Conservation (phyloP, 2,888 invertebrate species). For the Lepeophtheirus nordmannii region DNA sequence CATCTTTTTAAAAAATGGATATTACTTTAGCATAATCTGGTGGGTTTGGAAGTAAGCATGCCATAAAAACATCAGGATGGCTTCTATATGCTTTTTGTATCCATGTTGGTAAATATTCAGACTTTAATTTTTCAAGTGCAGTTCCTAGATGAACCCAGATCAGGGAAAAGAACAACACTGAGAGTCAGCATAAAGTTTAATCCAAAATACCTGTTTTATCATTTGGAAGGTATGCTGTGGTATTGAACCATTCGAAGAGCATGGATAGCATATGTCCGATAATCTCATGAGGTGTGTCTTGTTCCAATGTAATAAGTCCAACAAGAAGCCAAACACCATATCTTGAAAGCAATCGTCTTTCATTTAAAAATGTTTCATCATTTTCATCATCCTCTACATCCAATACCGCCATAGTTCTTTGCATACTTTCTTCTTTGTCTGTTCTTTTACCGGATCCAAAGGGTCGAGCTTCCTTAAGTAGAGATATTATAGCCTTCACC, state of each 20-base stretch:
- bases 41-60: constrained; percentile 87
- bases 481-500: constrained; percentile 72
- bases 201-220: constrained; percentile 41
- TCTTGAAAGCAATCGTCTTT: constrained; percentile 70
- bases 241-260: constrained; percentile 98
- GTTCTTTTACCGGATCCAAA: constrained; percentile 40
- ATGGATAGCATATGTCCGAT: constrained; percentile 83
- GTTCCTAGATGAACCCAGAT: constrained; percentile 45
- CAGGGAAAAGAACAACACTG: background rate
- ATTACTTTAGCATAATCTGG: constrained; percentile 88
- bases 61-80: constrained; percentile 75
- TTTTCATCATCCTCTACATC: constrained; percentile 29
- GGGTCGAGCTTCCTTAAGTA: constrained; percentile 81
- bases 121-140: constrained; percentile 75
- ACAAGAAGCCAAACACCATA: constrained; percentile 96
- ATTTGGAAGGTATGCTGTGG: constrained; percentile 88
- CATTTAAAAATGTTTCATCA: constrained; percentile 63
- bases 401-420: constrained; percentile 27
- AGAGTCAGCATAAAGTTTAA: background rate
- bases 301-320: constrained; percentile 49
- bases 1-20: constrained; percentile 33
- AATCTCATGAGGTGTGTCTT: constrained; percentile 30
- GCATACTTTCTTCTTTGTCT: constrained; percentile 27
- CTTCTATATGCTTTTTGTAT: constrained; percentile 61
- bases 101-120: constrained; percentile 85